Evolutionary conservation across 2,888 invertebrate genomes (phyloP).

Genomic region (Hylaea fasciaria): DNA sequence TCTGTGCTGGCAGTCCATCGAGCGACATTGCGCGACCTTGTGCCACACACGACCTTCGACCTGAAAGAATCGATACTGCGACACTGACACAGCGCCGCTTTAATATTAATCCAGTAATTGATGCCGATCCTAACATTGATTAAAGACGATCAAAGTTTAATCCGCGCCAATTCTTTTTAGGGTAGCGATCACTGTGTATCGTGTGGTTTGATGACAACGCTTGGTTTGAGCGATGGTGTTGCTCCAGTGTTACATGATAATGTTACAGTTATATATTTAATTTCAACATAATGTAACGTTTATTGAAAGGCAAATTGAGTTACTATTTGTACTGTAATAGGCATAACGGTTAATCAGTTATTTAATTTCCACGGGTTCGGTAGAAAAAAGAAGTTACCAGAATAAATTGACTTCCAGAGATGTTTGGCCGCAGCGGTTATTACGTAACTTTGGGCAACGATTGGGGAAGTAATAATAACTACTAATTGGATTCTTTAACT

Average conservation of each 20-base stretch:
- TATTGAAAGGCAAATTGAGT: background rate
- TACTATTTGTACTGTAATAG: background rate
- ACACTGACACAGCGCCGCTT: conserved; percentile 38
- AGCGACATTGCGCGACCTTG: conserved; percentile 66
- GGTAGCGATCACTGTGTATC: no score
- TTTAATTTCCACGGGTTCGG: conserved; percentile 9
- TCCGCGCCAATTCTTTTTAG: conserved; percentile 2
- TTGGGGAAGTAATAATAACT: conserved; percentile 21
- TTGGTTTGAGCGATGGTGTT: no score
- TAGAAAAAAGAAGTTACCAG: conserved; percentile 19
- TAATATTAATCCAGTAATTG: conserved; percentile 36
- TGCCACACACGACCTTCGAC: conserved; percentile 43
- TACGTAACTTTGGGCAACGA: conserved; percentile 22
- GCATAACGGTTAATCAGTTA: background rate
- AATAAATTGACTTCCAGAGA: conserved; percentile 17
- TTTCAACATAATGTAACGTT: background rate
- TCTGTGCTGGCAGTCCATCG: conserved; percentile 27
- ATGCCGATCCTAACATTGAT: conserved; percentile 19
- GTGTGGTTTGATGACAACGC: no score
- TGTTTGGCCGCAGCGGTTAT: conserved; percentile 21
- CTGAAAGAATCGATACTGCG: conserved; percentile 65
- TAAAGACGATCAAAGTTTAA: conserved; percentile 1
- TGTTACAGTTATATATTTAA: no score
- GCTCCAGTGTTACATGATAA: no score
- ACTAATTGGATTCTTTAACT: conserved; percentile 30